A percentile compares a stretch with the other conserved stretches of the same genome.
phyloP scores from a whole-genome alignment of 1,140 invertebrate genomes.

The Catajapyx aquilonaris region DNA sequence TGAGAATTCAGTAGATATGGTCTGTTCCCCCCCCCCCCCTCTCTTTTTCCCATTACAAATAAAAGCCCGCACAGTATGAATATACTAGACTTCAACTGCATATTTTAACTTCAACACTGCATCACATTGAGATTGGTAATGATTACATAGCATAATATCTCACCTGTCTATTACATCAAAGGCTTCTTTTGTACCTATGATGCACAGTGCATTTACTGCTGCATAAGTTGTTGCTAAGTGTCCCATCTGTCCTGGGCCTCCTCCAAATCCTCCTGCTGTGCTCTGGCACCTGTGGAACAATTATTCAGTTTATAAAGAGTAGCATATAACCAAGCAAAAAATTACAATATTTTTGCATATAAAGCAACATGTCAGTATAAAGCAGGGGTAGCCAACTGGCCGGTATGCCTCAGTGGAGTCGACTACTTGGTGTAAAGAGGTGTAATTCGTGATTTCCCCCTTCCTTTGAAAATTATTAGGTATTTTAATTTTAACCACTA shows the following conservation, averaged over 20 bases:
- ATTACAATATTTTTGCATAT: conserved; percentile 3
- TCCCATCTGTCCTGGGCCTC: conserved; percentile 72
- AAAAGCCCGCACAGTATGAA: too few species aligned
- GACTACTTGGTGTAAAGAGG: background rate
- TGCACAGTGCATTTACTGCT: conserved; percentile 76
- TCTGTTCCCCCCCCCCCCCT: too few species aligned
- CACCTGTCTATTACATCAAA: conserved; percentile 69
- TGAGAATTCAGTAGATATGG: conserved; percentile 2
- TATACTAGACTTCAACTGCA: too few species aligned
- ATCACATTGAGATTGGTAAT: too few species aligned
- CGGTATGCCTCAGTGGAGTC: background rate
- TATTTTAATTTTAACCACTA: too few species aligned
- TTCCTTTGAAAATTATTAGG: background rate
- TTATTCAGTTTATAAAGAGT: too few species aligned
- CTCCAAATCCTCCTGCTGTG: conserved; percentile 73
- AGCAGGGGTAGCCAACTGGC: background rate
- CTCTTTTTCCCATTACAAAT: too few species aligned
- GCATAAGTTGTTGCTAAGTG: conserved; percentile 96
- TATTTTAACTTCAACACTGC: too few species aligned
- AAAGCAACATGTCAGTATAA: background rate
- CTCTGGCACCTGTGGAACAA: conserved; percentile 55
- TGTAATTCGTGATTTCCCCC: background rate
- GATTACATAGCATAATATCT: conserved; percentile 10
- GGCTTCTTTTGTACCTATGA: conserved; percentile 69
- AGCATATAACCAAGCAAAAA: conserved; percentile 11